phyloP scores from a whole-genome alignment of 1,140 invertebrate species.

The Tetraneura akinire region DNA sequence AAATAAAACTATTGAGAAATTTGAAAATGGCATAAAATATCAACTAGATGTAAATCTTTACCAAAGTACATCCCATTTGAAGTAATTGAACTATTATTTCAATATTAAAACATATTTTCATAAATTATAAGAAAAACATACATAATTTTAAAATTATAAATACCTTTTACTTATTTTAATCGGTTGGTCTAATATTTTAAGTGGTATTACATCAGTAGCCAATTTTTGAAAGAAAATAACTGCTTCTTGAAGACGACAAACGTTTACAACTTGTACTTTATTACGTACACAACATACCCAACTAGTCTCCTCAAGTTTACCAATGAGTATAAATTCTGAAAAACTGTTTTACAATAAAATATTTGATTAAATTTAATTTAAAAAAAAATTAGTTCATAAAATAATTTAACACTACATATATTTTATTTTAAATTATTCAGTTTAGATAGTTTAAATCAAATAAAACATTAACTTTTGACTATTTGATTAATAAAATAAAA shows the following conservation, averaged over 20 bases:
- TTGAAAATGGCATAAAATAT: too few relatives aligned
- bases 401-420: neutral
- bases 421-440: neutral
- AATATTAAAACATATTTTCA: too few relatives aligned
- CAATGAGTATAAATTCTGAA: neutral
- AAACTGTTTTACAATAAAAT: neutral
- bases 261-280: conserved; percentile 50
- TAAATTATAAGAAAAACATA: neutral
- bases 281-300: conserved; percentile 48
- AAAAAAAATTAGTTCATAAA: neutral
- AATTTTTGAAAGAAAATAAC: conserved; percentile 53
- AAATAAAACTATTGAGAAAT: too few relatives aligned
- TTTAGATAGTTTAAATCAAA: too few relatives aligned
- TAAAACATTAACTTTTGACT: too few relatives aligned
- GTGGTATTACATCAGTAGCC: conserved; percentile 49
- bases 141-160: neutral
- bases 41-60: too few relatives aligned
- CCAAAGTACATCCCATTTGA: too few relatives aligned
- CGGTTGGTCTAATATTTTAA: conserved; percentile 52
- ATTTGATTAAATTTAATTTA: neutral
- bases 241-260: conserved; percentile 52
- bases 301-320: conserved; percentile 7
- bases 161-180: conserved; percentile 50
- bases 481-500: neutral
- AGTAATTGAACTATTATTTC: too few relatives aligned